These are phyloP conservation scores for Channallabes apus DNA, from an alignment of 2,797 vertebrate genomes.

Conservation along the genomic window DNA sequence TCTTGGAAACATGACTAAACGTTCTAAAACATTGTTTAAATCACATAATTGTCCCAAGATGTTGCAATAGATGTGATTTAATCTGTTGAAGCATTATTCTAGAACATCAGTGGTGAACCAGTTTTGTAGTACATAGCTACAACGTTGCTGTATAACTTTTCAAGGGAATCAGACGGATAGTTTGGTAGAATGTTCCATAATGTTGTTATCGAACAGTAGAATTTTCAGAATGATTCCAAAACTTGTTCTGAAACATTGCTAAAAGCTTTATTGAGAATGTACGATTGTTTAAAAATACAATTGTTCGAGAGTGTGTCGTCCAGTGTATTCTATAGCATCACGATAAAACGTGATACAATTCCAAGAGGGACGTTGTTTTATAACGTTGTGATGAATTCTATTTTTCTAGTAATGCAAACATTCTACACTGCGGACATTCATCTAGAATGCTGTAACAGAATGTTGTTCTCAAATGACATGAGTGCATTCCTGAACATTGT, in stretches of 20 bases:
- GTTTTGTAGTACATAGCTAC: background rate
- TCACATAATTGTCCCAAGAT: background rate
- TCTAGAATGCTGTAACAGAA: background rate
- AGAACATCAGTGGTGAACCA: background rate
- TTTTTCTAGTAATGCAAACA: slow-evolving; percentile 24
- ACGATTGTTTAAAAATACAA: background rate
- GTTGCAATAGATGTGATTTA: background rate
- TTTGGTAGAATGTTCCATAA: background rate
- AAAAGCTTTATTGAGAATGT: background rate
- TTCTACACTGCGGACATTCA: slow-evolving; percentile 1
- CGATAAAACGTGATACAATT: slow-evolving; percentile 7
- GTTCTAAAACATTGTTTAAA: background rate
- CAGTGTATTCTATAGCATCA: background rate
- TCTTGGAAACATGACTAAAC: background rate
- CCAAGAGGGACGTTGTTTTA: slow-evolving; percentile 21
- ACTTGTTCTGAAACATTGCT: background rate
- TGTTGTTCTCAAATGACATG: background rate
- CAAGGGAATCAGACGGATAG: background rate
- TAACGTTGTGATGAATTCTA: slow-evolving; percentile 18
- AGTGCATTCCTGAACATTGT: background rate
- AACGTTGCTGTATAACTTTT: background rate
- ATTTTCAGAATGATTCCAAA: background rate
- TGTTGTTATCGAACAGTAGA: background rate
- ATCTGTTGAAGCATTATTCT: background rate
- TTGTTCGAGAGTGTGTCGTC: background rate